Conservation (phyloP, 2,113 vertebrate genomes). For the Epinephelus cyanopodus region DNA sequence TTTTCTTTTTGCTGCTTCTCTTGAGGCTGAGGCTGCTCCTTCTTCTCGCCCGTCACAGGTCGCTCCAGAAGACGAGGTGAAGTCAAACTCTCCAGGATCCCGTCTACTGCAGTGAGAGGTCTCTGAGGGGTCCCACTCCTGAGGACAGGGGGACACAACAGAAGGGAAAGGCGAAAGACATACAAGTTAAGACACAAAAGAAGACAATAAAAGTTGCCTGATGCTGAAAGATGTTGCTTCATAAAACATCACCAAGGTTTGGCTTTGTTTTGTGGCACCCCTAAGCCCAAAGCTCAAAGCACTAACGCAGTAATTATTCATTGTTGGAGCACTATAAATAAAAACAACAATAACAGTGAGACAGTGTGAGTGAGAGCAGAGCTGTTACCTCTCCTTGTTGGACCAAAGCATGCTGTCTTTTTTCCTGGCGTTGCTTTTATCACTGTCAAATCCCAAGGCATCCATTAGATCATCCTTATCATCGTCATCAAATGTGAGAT, state of each 20-base stretch:
- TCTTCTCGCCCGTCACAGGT: slow-evolving; percentile 77
- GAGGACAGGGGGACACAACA: background rate
- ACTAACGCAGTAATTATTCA: slow-evolving; percentile 55
- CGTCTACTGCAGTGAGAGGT: slow-evolving; percentile 87
- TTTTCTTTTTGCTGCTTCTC: slow-evolving; percentile 69
- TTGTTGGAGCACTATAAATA: slow-evolving; percentile 50
- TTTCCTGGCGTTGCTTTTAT: slow-evolving; percentile 67
- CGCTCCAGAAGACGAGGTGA: slow-evolving; percentile 79
- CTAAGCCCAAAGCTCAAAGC: slow-evolving; percentile 11
- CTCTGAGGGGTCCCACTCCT: slow-evolving; percentile 82
- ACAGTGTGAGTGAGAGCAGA: background rate
- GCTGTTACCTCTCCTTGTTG: slow-evolving; percentile 74
- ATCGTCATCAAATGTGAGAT: slow-evolving; percentile 84
- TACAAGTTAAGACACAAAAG: background rate
- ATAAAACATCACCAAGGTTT: slow-evolving; percentile 8
- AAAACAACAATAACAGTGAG: slow-evolving; percentile 4
- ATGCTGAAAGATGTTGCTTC: background rate
- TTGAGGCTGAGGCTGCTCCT: slow-evolving; percentile 76
- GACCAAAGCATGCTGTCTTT: slow-evolving; percentile 57
- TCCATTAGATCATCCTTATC: slow-evolving; percentile 89
- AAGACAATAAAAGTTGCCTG: background rate
- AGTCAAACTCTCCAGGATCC: slow-evolving; percentile 87
- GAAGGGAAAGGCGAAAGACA: background rate
- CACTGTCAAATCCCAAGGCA: slow-evolving; percentile 85
- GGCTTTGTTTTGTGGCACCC: slow-evolving; percentile 26